phyloP scores from a whole-genome alignment of 2,888 invertebrate species.

The Lepidochitona cinerea region DNA sequence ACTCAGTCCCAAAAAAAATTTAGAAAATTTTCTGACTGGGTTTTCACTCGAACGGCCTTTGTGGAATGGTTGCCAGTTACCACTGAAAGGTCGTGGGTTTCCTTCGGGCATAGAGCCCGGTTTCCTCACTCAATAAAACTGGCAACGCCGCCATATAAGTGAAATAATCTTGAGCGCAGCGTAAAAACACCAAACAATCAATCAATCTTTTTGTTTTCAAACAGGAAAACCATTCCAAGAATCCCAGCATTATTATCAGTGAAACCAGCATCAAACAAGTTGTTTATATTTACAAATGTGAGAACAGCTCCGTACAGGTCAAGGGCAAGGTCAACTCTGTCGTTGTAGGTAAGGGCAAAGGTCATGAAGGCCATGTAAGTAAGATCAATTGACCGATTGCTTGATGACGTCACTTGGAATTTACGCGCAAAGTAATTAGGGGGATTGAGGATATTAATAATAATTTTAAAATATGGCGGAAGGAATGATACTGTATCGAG shows the following conservation, averaged over 20 bases:
- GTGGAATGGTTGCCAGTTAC: not conserved
- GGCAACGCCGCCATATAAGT: not conserved
- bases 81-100: not conserved
- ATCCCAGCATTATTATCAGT: slow-evolving; percentile 84
- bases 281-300: slow-evolving; percentile 96
- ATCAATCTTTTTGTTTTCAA: slow-evolving; percentile 5
- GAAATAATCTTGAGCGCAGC: no score
- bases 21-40: no score
- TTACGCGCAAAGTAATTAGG: no score
- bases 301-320: slow-evolving; percentile 85
- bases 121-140: not conserved
- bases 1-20: no score
- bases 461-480: no score
- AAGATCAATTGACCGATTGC: no score
- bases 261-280: slow-evolving; percentile 97
- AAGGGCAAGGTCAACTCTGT: slow-evolving; percentile 92
- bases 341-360: slow-evolving; percentile 76
- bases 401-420: no score
- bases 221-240: slow-evolving; percentile 93
- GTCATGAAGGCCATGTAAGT: not conserved
- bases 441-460: no score
- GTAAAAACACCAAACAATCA: not conserved
- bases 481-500: no score
- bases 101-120: not conserved
- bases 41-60: no score